These are phyloP conservation scores for Ficedula albicollis DNA, from an alignment of 2,797 vertebrate species.

Conservation along the genomic window DNA sequence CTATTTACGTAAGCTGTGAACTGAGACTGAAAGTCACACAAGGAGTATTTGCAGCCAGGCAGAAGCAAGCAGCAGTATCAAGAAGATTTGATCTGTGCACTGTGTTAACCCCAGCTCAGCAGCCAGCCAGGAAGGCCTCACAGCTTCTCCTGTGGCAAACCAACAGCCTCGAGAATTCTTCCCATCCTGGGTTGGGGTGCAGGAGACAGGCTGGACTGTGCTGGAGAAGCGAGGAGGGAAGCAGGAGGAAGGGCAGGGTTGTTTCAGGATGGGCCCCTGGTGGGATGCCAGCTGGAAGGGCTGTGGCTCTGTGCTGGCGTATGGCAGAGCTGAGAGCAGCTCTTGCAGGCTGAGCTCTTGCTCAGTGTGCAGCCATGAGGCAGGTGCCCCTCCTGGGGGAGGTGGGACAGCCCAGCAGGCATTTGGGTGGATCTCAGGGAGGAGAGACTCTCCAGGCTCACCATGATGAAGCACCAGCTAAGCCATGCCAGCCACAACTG, in stretches of 20 bases:
- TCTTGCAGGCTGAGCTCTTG: not conserved
- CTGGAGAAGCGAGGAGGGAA: not conserved
- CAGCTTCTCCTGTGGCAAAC: not conserved
- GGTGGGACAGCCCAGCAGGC: not conserved
- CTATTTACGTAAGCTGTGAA: not conserved
- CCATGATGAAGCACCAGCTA: not conserved
- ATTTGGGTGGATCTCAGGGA: not conserved
- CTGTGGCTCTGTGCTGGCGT: not conserved
- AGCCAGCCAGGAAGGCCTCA: not conserved
- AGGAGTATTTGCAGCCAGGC: not conserved
- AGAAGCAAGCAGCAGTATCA: not conserved
- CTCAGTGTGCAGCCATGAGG: not conserved
- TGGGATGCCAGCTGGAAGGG: not conserved
- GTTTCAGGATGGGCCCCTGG: not conserved
- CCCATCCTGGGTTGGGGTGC: rapidly evolving
- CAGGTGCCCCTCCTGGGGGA: not conserved
- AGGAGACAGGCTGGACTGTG: not conserved
- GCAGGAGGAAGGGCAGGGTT: not conserved
- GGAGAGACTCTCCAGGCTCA: not conserved
- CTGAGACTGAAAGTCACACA: not conserved
- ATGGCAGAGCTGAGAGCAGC: not conserved
- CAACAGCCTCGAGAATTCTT: not conserved
- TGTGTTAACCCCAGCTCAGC: not conserved
- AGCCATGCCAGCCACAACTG: not conserved
- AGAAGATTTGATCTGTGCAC: not conserved